These are phyloP conservation scores for Lepidurus couesii DNA, from an alignment of 1,140 invertebrate species.

Conservation along the genomic window DNA sequence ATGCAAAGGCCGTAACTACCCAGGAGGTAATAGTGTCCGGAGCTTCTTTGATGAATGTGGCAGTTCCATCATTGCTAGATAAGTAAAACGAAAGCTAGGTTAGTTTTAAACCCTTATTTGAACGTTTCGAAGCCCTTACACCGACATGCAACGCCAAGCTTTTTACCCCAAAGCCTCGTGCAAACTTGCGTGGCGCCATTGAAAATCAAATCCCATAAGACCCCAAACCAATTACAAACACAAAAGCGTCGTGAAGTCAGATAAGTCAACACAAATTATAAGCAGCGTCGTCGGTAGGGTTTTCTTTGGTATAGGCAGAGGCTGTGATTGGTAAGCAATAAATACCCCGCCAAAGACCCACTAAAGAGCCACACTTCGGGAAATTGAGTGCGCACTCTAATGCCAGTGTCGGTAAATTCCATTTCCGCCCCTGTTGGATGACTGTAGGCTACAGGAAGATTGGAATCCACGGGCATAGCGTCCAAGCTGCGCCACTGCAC, in stretches of 20 bases:
- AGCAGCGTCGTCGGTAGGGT: too few relatives aligned
- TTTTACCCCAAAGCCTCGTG: too few relatives aligned
- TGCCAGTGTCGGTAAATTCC: not conserved
- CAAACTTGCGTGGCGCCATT: too few relatives aligned
- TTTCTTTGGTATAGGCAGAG: not conserved
- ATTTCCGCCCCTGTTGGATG: not conserved
- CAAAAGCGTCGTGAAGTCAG: too few relatives aligned
- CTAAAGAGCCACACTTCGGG: conserved; percentile 61
- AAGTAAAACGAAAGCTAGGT: not conserved
- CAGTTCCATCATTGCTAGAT: conserved; percentile 51
- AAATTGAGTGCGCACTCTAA: conserved; percentile 53
- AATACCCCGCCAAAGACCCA: conserved; percentile 52
- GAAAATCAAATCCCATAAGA: too few relatives aligned
- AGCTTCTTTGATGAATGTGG: conserved; percentile 52
- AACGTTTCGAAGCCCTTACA: not conserved
- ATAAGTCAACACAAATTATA: too few relatives aligned
- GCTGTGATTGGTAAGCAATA: not conserved
- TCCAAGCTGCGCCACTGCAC: conserved; percentile 34
- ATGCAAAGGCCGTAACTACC: conserved; percentile 85
- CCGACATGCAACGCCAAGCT: not conserved
- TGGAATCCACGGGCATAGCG: conserved; percentile 30
- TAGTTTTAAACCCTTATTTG: not conserved
- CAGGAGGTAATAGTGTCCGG: conserved; percentile 90
- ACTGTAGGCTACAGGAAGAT: not conserved
- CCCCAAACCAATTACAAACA: too few relatives aligned